Evolutionary conservation across 2,797 vertebrate genomes (phyloP).

Genomic region (Dallia pectoralis): DNA sequence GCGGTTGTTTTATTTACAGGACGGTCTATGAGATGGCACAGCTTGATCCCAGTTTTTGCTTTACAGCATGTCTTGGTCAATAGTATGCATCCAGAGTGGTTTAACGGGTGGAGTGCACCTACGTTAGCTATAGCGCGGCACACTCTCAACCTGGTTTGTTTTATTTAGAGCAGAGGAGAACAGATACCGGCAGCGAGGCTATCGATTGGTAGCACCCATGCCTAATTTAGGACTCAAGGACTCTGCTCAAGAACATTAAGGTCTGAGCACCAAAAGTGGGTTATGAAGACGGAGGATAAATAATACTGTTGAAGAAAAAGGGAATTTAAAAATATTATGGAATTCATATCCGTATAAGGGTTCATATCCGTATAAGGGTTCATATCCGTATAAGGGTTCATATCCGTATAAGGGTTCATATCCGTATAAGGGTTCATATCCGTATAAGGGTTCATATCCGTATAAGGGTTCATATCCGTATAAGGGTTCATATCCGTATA

Average conservation of each 20-base stretch:
- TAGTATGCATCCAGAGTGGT: slow-evolving; percentile 38
- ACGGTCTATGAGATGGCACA: slow-evolving; percentile 44
- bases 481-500: slow-evolving; percentile 4
- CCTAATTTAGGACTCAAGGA: slow-evolving; percentile 62
- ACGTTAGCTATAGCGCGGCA: slow-evolving; percentile 40
- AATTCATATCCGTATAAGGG: too few species aligned
- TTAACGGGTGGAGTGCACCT: slow-evolving; percentile 39
- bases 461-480: background rate
- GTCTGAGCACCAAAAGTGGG: slow-evolving; percentile 42
- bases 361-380: slow-evolving; percentile 31
- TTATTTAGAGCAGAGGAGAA: slow-evolving; percentile 57
- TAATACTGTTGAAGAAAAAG: slow-evolving; percentile 41
- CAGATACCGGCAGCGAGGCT: slow-evolving; percentile 56
- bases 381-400: background rate
- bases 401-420: slow-evolving; percentile 24
- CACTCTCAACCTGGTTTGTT: slow-evolving; percentile 55
- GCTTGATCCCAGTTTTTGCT: slow-evolving; percentile 58
- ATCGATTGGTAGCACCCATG: slow-evolving; percentile 58
- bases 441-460: slow-evolving; percentile 24
- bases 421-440: background rate
- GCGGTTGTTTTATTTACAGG: slow-evolving; percentile 63
- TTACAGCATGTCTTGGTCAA: slow-evolving; percentile 54
- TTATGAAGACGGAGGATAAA: slow-evolving; percentile 26
- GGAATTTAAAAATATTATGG: too few species aligned
- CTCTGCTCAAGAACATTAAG: slow-evolving; percentile 52